These are phyloP conservation scores for Drosophila putrida DNA, from an alignment of 2,888 invertebrate genomes.

Conservation along the genomic window DNA sequence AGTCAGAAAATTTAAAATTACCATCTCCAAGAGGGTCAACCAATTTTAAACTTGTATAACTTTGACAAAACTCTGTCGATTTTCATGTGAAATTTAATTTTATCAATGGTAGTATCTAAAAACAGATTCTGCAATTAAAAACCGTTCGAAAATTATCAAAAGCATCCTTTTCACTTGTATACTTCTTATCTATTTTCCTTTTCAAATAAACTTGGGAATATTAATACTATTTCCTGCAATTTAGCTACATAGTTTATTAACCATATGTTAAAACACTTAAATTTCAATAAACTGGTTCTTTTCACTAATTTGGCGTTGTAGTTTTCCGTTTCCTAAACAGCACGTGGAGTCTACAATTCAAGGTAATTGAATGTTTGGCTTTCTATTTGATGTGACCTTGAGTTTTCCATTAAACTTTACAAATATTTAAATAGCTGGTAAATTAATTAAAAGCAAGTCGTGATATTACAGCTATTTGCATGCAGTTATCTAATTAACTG, in stretches of 20 bases:
- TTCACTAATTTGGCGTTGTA: constrained; percentile 42
- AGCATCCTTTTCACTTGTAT: too few species aligned
- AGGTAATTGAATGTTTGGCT: constrained; percentile 52
- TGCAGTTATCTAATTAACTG: constrained; percentile 13
- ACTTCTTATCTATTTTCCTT: not conserved
- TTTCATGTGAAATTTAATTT: too few species aligned
- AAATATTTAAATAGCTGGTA: constrained; percentile 18
- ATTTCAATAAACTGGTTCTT: constrained; percentile 56
- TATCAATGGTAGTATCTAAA: too few species aligned
- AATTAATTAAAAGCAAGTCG: constrained; percentile 37
- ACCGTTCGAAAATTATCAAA: too few species aligned
- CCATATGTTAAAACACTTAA: not conserved
- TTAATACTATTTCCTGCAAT: not conserved
- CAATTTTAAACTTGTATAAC: too few species aligned
- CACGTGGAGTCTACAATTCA: constrained; percentile 62
- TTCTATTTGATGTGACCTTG: constrained; percentile 63
- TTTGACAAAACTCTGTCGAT: too few species aligned
- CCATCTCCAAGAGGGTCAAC: too few species aligned
- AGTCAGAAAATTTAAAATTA: too few species aligned
- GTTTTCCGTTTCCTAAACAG: constrained; percentile 49
- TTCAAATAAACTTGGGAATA: too few species aligned
- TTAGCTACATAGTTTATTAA: not conserved
- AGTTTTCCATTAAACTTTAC: constrained; percentile 45
- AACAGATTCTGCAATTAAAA: too few species aligned
- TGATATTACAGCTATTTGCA: constrained; percentile 51